A percentile compares a stretch with the other conserved stretches of the same genome.
phyloP scores from a whole-genome alignment of 92 coral and sea anemone genomes.

The Palythoa heliodiscus region DNA sequence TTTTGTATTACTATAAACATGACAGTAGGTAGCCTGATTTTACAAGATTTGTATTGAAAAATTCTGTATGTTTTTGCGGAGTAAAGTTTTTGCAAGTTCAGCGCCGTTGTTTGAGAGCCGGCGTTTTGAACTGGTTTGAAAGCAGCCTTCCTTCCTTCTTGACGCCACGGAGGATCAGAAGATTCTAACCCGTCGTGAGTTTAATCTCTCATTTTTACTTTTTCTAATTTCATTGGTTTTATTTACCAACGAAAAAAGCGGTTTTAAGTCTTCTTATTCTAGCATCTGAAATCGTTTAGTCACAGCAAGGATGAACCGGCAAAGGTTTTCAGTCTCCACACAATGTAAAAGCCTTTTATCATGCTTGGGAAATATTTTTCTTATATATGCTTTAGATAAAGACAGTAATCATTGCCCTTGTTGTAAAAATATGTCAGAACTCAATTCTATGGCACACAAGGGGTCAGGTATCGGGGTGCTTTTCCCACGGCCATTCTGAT shows the following conservation, averaged over 20 bases:
- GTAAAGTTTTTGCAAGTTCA: neutral
- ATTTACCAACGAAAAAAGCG: too few species aligned
- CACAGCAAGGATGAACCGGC: neutral
- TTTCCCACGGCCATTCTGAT: constrained; percentile 11
- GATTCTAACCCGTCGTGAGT: constrained; percentile 16
- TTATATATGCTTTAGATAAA: neutral
- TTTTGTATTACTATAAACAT: neutral
- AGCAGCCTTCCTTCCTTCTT: neutral
- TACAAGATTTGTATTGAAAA: neutral
- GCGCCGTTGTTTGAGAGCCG: too few species aligned
- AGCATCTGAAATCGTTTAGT: neutral
- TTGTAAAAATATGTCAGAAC: neutral
- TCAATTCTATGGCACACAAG: neutral
- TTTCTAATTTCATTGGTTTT: too few species aligned
- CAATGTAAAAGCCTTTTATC: neutral
- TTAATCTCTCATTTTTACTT: neutral
- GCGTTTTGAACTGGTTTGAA: neutral
- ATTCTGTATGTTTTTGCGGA: constrained; percentile 5
- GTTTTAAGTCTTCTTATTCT: neutral
- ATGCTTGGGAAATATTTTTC: neutral
- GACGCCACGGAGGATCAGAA: neutral
- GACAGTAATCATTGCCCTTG: neutral
- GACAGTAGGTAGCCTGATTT: constrained; percentile 13
- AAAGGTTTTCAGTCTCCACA: neutral
- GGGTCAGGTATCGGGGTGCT: neutral